Evolutionary conservation across 2,113 vertebrate genomes (phyloP), one percentile per base, ranked within the genome.

Genomic region (Falcunculus frontatus): DNA sequence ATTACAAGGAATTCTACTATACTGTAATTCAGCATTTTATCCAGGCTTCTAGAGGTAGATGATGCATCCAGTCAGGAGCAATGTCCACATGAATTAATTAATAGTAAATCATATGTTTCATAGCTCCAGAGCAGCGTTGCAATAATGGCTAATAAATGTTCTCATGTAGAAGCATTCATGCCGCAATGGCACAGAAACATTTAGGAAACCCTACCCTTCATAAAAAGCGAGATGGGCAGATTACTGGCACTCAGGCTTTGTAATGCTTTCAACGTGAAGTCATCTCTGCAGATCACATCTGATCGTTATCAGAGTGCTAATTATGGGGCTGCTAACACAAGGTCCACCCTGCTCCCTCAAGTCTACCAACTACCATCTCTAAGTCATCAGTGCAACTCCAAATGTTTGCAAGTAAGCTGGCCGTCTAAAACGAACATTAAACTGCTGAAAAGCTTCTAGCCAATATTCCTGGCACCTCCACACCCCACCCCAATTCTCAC

Each of bases 181-280:
- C 52, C 57, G 47, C 39, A 72, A 2, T 81, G 63, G 52, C 80
- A 93, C n/a, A 81, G 60, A 87, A 95, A 70, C 39, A 72, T 59
- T 75, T 63, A 60, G 68, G 68, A 95, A 95, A 92, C 56, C 39
- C 64, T 77, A 41, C 55, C 64, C 63, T 92, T 78, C 73, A 80
- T 41, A 67, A 87, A 81, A 80, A 74, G 64, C 16, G 25, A 92
- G 72, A 81, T 41, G 32, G 53, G 56, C n/a, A 93, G 82, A 95
- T 93, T 76, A 73, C 63, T 80, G 83, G 85, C n/a, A 17, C 63
- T 56, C 26, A 73, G 37, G 37, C 59, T 94, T 80, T 80, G 37
- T 64, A 90, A 95, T 90, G 46, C 68, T 95, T 93, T 69, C 75
- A 92, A 65, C 53, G 42, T 88, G 82, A 95, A 90, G 59, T 94